Evolutionary conservation across 2,888 invertebrate species (phyloP), one percentile per base, ranked within the genome.

Genomic region (Branchipolynoe longqiensis): DNA sequence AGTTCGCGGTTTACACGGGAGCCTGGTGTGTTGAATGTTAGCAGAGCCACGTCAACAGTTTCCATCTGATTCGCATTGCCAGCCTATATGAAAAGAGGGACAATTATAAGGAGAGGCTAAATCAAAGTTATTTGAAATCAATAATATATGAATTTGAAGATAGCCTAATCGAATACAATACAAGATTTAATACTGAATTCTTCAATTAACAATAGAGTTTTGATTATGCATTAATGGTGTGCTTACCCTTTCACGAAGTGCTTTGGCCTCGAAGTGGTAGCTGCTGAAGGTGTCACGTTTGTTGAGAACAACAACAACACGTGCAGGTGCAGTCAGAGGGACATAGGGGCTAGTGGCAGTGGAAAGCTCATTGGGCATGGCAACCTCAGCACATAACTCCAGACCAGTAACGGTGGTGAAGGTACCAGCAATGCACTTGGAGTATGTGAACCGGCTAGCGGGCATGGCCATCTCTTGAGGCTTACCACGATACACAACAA

Each of bases 401-500:
- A 98, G 95, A 0, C 98, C 98, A 28, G 97, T 95, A 0, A 97
- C 95, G 87, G 95, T 95, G 90, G 97, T 96, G 73, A 97, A 87
- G 22, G 90, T 86, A 8, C 93, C 92, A 0, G 92, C 90, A 89
- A 94, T 94, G 6, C 90, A 87, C 8, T 91, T 89, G 0, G 94
- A 88, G n/a, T 95, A 95, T 74, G 95, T 95, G 78, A 95, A 94
- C 88, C 95, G 95, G 88, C 95, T 94, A 87, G 95, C 95, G 62
- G 96, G 94, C 1, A 97, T 96, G 83, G 94, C 94, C 90, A 96
- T 96, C n/a, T 95, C 95, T 84, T 95, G 93, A 88, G 96, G 96
- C 74, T 95, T 93, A 22, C 95, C 89, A 69, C 90, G 89, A 85
- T 91, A 89, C 22, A 91, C 87, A 85, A 91, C 89, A 90, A 90